Percentiles rank a stretch among this genome's conserved stretches.
These are phyloP conservation scores for Athalia rosae DNA, from an alignment of 2,888 invertebrate genomes.

Conservation along the genomic window DNA sequence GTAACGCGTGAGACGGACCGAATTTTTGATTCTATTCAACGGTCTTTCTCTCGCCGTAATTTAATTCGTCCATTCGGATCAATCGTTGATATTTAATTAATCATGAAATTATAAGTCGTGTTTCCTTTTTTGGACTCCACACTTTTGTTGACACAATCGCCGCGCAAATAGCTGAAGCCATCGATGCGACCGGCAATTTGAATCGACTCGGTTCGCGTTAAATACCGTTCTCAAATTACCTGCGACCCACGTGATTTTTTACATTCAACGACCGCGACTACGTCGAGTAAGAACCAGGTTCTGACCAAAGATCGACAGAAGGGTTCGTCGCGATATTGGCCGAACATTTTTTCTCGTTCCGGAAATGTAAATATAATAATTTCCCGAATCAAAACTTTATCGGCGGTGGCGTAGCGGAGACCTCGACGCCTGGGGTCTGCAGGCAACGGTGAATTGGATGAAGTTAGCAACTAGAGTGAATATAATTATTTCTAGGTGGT, in stretches of 20 bases:
- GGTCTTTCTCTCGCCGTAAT: neutral
- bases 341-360: no score
- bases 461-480: no score
- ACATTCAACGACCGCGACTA: neutral
- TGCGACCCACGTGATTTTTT: neutral
- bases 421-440: constrained; percentile 26
- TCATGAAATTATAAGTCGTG: no score
- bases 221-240: neutral
- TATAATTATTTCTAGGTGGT: constrained; percentile 53
- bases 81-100: no score
- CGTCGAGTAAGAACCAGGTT: no score
- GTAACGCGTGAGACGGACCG: constrained; percentile 4
- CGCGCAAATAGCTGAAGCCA: no score
- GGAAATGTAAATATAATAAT: no score
- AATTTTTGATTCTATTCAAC: neutral
- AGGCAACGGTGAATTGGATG: neutral
- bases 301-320: no score
- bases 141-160: neutral
- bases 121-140: neutral
- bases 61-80: no score
- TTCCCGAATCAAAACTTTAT: neutral
- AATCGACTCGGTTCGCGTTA: neutral
- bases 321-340: no score
- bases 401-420: constrained; percentile 13
- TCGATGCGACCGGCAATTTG: neutral